Conservation (phyloP, 2,113 vertebrate genomes). For the Excalfactoria chinensis region DNA sequence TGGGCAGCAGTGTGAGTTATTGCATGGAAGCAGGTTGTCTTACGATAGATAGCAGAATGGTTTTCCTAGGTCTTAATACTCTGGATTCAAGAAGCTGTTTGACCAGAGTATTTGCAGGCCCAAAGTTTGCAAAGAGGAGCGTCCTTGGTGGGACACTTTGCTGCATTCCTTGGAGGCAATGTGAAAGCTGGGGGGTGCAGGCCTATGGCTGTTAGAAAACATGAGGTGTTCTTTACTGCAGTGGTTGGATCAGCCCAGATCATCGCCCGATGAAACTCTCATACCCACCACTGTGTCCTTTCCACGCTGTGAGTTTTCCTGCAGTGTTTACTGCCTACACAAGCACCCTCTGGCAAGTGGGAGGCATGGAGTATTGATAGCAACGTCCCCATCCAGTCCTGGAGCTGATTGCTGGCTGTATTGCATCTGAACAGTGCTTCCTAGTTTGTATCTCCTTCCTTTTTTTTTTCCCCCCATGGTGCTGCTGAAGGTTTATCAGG, state of each 20-base stretch:
- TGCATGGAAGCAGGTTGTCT: not conserved
- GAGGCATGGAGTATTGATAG: not conserved
- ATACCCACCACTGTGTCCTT: not conserved
- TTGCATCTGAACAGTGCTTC: not conserved
- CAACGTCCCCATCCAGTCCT: not conserved
- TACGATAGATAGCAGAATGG: not conserved
- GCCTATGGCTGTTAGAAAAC: not conserved
- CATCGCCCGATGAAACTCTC: fast-evolving
- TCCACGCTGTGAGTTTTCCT: not conserved
- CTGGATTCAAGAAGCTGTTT: not conserved
- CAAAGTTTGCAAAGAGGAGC: not conserved
- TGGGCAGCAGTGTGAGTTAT: not conserved
- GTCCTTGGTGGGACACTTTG: not conserved
- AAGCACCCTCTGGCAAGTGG: not conserved
- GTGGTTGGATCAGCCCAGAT: not conserved
- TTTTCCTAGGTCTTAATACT: not conserved
- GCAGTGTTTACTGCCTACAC: fast-evolving
- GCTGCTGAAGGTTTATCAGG: not conserved
- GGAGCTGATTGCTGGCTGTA: not conserved
- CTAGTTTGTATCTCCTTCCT: not conserved
- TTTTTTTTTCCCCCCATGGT: not conserved
- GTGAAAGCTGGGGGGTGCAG: not conserved
- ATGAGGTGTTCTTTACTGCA: not conserved
- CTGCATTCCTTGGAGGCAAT: not conserved
- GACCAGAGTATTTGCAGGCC: not conserved